A percentile compares a stretch with the other conserved stretches of the same genome.
Evolutionary conservation across 1,140 invertebrate genomes (phyloP).

Genomic region (Drosophila obscura): DNA sequence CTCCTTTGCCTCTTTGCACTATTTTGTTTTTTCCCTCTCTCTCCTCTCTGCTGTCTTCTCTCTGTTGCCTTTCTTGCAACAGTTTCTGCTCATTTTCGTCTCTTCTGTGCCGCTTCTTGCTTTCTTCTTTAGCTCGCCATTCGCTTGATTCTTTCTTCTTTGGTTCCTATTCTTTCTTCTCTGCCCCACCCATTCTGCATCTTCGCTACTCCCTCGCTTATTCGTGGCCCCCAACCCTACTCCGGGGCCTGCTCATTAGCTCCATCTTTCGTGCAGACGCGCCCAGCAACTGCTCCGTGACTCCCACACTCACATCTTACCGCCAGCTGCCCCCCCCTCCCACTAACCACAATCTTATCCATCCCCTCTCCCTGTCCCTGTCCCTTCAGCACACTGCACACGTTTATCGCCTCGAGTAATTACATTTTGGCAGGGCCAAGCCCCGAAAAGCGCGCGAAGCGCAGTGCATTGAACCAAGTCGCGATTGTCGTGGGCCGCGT

Average conservation of each 20-base stretch:
- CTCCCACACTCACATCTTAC: conserved; percentile 12
- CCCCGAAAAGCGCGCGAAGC: conserved; percentile 32
- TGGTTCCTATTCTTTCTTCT: too few relatives aligned
- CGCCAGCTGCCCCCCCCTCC: neutral
- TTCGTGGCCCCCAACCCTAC: neutral
- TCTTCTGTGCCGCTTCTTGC: too few relatives aligned
- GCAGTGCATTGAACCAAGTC: conserved; percentile 70
- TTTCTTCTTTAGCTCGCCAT: too few relatives aligned
- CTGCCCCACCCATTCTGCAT: neutral
- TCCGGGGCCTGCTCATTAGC: conserved; percentile 55
- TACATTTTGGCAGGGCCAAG: conserved; percentile 69
- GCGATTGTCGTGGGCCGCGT: conserved; percentile 24
- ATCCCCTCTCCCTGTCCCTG: neutral
- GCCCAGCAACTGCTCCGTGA: conserved; percentile 39
- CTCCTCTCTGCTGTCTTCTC: too few relatives aligned
- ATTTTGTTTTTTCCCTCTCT: too few relatives aligned
- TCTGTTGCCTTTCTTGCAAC: too few relatives aligned
- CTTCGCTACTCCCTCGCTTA: neutral
- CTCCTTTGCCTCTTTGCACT: too few relatives aligned
- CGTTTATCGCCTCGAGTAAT: conserved; percentile 53
- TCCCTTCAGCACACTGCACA: conserved; percentile 26
- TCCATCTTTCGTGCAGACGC: conserved; percentile 66
- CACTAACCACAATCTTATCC: neutral
- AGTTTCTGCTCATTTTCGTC: too few relatives aligned
- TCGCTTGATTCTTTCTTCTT: too few relatives aligned